Percentiles rank a stretch among this genome's conserved stretches.
These are phyloP conservation scores for Hylaea fasciaria DNA, from an alignment of 2,888 invertebrate genomes.

Conservation along the genomic window DNA sequence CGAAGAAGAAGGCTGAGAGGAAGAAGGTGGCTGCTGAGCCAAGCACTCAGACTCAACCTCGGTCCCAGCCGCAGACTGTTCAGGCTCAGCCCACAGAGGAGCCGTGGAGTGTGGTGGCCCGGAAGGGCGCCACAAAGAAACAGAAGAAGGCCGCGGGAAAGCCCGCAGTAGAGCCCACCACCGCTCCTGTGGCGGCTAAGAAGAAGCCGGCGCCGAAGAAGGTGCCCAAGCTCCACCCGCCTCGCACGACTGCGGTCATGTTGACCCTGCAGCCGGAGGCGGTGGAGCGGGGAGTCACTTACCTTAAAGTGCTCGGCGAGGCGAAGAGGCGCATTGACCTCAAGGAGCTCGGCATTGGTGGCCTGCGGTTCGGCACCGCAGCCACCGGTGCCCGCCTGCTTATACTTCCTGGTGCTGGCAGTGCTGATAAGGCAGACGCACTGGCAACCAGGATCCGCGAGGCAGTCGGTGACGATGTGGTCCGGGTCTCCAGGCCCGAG, in stretches of 20 bases:
- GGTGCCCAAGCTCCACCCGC: background rate
- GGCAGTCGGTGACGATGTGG: background rate
- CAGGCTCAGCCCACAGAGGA: background rate
- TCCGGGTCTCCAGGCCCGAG: constrained; percentile 9
- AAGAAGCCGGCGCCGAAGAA: background rate
- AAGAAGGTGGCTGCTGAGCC: too few species aligned
- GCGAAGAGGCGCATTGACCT: background rate
- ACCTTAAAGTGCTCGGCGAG: constrained; percentile 66
- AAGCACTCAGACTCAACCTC: background rate
- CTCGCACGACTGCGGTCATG: constrained; percentile 80
- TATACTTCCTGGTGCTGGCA: background rate
- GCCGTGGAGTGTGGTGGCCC: background rate
- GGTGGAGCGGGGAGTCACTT: constrained; percentile 44
- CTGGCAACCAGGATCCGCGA: constrained; percentile 3
- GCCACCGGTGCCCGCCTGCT: constrained; percentile 16
- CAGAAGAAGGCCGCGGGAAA: too few species aligned
- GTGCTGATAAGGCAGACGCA: constrained; percentile 9
- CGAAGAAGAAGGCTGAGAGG: too few species aligned
- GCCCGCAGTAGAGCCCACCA: too few species aligned
- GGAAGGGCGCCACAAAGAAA: background rate
- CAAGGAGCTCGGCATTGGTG: background rate
- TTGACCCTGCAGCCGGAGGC: constrained; percentile 78
- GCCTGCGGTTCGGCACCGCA: background rate
- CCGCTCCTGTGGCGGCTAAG: background rate
- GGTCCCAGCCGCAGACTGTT: background rate